Conservation (phyloP, 2,888 invertebrate species). For the Carpatolechia fugitivella region DNA sequence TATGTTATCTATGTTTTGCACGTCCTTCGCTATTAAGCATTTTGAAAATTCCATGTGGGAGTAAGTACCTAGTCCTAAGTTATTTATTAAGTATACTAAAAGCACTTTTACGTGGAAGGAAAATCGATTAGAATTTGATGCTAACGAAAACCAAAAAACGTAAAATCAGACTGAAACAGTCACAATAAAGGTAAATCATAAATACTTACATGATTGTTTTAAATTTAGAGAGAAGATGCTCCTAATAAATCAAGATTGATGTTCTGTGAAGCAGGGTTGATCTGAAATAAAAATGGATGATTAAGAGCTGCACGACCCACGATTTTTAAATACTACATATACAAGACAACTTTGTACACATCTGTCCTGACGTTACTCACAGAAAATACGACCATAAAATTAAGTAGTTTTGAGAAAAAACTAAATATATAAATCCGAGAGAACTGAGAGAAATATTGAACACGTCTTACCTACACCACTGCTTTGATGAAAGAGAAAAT, state of each 20-base stretch:
- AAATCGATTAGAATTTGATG: no score
- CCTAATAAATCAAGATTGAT: conserved; percentile 43
- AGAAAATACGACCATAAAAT: no score
- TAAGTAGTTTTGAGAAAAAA: not conserved
- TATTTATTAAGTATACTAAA: no score
- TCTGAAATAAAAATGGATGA: conserved; percentile 47
- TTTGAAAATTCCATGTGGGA: no score
- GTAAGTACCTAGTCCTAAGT: no score
- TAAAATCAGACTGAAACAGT: not conserved
- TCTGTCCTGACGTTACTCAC: no score
- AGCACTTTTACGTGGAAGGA: no score
- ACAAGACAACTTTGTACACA: no score
- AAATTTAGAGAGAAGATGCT: conserved; percentile 44
- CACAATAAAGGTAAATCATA: not conserved
- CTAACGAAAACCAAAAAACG: not conserved
- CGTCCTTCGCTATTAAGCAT: no score
- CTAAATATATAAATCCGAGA: not conserved
- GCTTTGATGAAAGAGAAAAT: conserved; percentile 50
- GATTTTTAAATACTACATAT: no score
- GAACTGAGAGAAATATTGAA: conserved; percentile 15
- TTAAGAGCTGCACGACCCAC: not conserved
- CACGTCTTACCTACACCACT: conserved; percentile 72
- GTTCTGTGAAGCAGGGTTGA: conserved; percentile 57
- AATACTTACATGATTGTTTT: conserved; percentile 58
- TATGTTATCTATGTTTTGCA: no score